phyloP scores from a whole-genome alignment of 2,113 vertebrate genomes.

The rabbit (Oryctolagus cuniculus) region DNA sequence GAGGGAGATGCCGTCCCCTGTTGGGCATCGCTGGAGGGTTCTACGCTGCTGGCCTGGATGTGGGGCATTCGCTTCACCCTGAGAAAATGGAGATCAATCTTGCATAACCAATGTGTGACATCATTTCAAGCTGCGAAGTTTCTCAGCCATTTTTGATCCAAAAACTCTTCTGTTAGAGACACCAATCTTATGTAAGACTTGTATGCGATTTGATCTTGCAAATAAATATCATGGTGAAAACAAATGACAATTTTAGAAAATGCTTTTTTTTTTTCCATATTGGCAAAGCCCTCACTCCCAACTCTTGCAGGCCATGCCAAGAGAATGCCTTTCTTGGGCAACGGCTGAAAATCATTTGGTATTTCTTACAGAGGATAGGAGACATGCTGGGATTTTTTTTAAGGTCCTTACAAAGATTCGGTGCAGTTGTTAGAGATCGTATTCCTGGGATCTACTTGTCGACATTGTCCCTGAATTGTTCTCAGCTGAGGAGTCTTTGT shows the following conservation, averaged over 20 bases:
- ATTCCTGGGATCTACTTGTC: background rate
- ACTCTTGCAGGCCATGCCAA: background rate
- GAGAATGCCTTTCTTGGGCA: slow-evolving; percentile 15
- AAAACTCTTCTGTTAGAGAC: slow-evolving; percentile 60
- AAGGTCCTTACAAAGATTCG: background rate
- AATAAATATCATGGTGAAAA: slow-evolving; percentile 67
- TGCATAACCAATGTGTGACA: background rate
- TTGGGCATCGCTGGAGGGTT: background rate
- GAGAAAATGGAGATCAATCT: background rate
- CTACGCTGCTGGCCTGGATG: background rate
- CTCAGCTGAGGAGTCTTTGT: background rate
- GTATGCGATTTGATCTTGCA: slow-evolving; percentile 52
- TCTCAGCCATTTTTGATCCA: slow-evolving; percentile 40
- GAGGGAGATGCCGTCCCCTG: rapidly evolving
- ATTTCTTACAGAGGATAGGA: slow-evolving; percentile 3
- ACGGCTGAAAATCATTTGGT: slow-evolving; percentile 1
- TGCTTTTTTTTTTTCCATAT: background rate
- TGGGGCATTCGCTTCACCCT: no score
- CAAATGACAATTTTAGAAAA: slow-evolving; percentile 67
- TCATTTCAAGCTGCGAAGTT: slow-evolving; percentile 6
- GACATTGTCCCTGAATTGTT: background rate
- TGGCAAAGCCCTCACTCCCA: background rate
- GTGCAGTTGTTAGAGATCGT: background rate
- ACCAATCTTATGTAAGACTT: background rate
- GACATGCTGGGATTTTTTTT: background rate